These are phyloP conservation scores for Girardinichthys multiradiatus DNA, from an alignment of 2,113 vertebrate species.

Conservation along the genomic window DNA sequence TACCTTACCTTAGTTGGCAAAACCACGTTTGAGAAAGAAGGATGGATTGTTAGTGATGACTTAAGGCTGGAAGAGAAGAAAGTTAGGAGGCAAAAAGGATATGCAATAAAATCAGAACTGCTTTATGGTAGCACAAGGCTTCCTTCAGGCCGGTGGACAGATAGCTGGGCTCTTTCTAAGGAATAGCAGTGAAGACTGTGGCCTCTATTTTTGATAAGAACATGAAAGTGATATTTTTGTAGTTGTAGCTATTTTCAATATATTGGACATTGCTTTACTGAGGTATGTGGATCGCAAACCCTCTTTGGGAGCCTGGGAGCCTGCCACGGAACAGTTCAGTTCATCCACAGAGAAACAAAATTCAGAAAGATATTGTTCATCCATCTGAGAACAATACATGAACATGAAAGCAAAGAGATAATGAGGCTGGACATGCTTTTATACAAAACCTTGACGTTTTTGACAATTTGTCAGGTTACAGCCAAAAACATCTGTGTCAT, in stretches of 20 bases:
- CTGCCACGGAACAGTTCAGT: background rate
- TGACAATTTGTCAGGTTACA: too few species aligned
- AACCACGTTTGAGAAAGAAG: background rate
- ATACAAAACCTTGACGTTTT: background rate
- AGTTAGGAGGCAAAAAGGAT: background rate
- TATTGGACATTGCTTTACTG: background rate
- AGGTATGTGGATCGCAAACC: constrained; percentile 14
- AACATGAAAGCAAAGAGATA: background rate
- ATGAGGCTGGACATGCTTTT: background rate
- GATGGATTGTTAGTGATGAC: background rate
- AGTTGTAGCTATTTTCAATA: too few species aligned
- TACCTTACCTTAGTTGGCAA: too few species aligned
- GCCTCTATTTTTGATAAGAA: background rate
- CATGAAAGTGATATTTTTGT: constrained; percentile 1
- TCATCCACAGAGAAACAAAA: background rate
- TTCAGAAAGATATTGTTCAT: background rate
- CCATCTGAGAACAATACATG: constrained; percentile 1
- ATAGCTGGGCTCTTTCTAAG: background rate
- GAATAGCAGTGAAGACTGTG: constrained; percentile 16
- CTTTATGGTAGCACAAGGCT: background rate
- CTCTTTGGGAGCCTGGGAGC: constrained; percentile 8
- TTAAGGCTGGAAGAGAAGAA: background rate
- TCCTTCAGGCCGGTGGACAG: background rate
- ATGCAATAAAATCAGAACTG: background rate
- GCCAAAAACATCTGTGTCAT: too few species aligned